Conservation (phyloP, 2,888 invertebrate species). For the Dexiosoma caninum region DNA sequence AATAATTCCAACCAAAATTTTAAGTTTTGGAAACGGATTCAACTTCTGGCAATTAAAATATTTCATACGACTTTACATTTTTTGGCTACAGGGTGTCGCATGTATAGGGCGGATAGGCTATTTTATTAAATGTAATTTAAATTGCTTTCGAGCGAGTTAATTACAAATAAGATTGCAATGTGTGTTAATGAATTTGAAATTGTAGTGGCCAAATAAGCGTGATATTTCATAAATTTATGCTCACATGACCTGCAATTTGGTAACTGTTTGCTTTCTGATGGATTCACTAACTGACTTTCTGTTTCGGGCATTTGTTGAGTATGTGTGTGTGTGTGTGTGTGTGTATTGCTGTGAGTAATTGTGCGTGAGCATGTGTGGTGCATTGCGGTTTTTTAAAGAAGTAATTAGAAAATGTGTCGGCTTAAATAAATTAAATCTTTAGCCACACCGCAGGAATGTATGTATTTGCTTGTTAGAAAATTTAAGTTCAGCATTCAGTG, state of each 20-base stretch:
- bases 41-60: not conserved
- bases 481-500: slow-evolving; percentile 24
- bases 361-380: not conserved
- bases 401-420: slow-evolving; percentile 61
- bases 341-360: no score
- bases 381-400: slow-evolving; percentile 19
- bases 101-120: not conserved
- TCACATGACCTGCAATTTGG: slow-evolving; percentile 50
- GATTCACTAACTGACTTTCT: not conserved
- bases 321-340: not conserved
- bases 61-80: not conserved
- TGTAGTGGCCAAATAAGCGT: slow-evolving; percentile 31
- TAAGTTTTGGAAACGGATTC: not conserved
- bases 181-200: slow-evolving; percentile 19
- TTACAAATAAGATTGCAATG: slow-evolving; percentile 14
- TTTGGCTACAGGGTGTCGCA: slow-evolving; percentile 46
- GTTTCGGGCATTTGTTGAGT: not conserved
- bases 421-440: slow-evolving; percentile 40
- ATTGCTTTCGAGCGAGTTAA: not conserved
- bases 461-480: not conserved
- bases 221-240: slow-evolving; percentile 19
- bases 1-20: slow-evolving; percentile 11
- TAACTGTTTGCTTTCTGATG: slow-evolving; percentile 1
- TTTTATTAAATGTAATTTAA: not conserved
- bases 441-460: slow-evolving; percentile 49